Conservation (phyloP, 1,140 invertebrate genomes). For the Drosophila tropicalis region DNA sequence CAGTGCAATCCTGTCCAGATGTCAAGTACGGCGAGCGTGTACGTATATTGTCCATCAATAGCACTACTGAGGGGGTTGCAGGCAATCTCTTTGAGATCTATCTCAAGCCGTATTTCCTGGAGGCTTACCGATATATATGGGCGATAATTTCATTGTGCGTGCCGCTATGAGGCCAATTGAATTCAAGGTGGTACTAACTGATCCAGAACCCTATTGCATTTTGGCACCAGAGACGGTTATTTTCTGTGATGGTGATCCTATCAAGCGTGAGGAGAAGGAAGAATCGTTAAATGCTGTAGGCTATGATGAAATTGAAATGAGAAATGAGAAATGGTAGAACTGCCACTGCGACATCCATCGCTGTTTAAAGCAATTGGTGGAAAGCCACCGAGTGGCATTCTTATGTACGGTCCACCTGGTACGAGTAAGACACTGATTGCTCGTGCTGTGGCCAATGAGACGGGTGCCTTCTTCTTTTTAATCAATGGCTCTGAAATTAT, state of each 20-base stretch:
- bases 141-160: slow-evolving; percentile 98
- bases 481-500: slow-evolving; percentile 99
- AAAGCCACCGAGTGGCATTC: slow-evolving; percentile 97
- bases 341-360: slow-evolving; percentile 98
- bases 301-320: slow-evolving; percentile 99
- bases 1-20: slow-evolving; percentile 96
- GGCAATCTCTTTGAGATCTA: slow-evolving; percentile 99
- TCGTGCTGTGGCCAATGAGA: slow-evolving; percentile 99
- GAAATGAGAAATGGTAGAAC: slow-evolving; percentile 99
- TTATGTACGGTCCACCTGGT: slow-evolving; percentile 98
- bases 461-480: slow-evolving; percentile 99
- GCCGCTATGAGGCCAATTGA: slow-evolving; percentile 99
- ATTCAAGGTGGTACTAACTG: slow-evolving; percentile 99
- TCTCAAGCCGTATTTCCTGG: slow-evolving; percentile 99
- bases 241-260: slow-evolving; percentile 99
- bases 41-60: slow-evolving; percentile 99
- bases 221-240: slow-evolving; percentile 99
- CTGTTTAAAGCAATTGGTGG: slow-evolving; percentile 98
- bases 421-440: slow-evolving; percentile 98
- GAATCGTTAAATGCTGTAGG: slow-evolving; percentile 98
- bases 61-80: slow-evolving; percentile 98
- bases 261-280: slow-evolving; percentile 99
- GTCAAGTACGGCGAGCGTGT: slow-evolving; percentile 99
- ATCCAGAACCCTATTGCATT: slow-evolving; percentile 98
- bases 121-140: slow-evolving; percentile 99